Conservation (phyloP, 2,113 vertebrate species). For the Varanus salvator region DNA sequence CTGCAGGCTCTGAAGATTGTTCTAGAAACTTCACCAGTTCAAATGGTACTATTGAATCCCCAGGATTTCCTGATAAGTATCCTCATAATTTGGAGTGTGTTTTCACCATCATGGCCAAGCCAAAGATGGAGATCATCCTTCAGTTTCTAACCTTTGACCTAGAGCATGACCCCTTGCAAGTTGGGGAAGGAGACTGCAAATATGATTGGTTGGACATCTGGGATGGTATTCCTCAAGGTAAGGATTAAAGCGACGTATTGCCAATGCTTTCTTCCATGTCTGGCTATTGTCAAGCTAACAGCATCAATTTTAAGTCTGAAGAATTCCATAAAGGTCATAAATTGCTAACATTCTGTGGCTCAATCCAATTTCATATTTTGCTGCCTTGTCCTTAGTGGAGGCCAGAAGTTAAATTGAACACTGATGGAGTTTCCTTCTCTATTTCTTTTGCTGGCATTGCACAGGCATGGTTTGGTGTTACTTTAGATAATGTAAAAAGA, state of each 20-base stretch:
- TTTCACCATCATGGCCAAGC: conserved; percentile 94
- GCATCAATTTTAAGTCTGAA: not conserved
- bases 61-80: conserved; percentile 96
- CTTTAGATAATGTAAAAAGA: not conserved
- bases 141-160: conserved; percentile 95
- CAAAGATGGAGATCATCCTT: conserved; percentile 94
- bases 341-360: not conserved
- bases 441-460: not conserved
- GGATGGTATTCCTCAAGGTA: conserved; percentile 96
- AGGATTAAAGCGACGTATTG: conserved; percentile 37
- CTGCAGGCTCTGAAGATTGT: conserved; percentile 94
- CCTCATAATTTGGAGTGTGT: conserved; percentile 96
- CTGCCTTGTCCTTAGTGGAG: conserved; percentile 7
- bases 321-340: conserved; percentile 10
- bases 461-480: not conserved
- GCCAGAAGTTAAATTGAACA: not conserved
- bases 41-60: conserved; percentile 93
- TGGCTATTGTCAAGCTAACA: conserved; percentile 20
- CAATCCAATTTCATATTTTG: conserved; percentile 9
- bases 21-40: conserved; percentile 94
- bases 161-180: conserved; percentile 93
- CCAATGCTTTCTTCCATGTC: not conserved
- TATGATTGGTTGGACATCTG: conserved; percentile 99
- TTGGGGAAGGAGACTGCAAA: conserved; percentile 94
- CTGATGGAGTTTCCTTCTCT: not conserved